Conservation (phyloP, 1,140 invertebrate species). For the Rhizoglyphus robini region DNA sequence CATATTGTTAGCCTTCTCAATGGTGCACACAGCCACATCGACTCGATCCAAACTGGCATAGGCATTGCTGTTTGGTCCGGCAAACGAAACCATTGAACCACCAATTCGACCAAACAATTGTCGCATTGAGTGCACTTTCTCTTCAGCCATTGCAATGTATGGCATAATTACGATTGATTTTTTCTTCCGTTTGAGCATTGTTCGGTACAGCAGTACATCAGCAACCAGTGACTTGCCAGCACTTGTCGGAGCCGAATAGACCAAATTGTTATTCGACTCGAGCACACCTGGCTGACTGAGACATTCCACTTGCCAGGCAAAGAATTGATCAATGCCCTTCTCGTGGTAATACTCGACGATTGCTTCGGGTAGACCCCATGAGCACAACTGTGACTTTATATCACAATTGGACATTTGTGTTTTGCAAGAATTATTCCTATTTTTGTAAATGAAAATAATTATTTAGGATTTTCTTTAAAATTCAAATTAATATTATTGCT, state of each 20-base stretch:
- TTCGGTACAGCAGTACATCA: conserved; percentile 80
- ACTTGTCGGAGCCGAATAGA: conserved; percentile 92
- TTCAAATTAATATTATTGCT: no score
- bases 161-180: conserved; percentile 86
- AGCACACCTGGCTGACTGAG: conserved; percentile 34
- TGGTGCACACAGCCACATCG: conserved; percentile 88
- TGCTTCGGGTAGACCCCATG: conserved; percentile 36
- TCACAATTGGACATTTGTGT: no score
- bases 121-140: conserved; percentile 67
- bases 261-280: conserved; percentile 55
- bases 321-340: conserved; percentile 36
- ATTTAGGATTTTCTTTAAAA: no score
- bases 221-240: conserved; percentile 94
- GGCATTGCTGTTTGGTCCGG: conserved; percentile 70
- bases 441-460: no score
- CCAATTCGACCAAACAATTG: conserved; percentile 64
- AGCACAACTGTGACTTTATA: no score
- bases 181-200: conserved; percentile 72
- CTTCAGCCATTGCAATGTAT: conserved; percentile 86
- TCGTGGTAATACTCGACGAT: conserved; percentile 33
- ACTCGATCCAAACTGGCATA: conserved; percentile 67
- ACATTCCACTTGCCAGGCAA: conserved; percentile 41
- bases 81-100: conserved; percentile 81
- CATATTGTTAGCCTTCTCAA: conserved; percentile 92
- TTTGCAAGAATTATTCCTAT: no score